Evolutionary conservation across 2,888 invertebrate genomes (phyloP), one percentile per base, ranked within the genome.

Genomic region (Drosophila meridionalis): DNA sequence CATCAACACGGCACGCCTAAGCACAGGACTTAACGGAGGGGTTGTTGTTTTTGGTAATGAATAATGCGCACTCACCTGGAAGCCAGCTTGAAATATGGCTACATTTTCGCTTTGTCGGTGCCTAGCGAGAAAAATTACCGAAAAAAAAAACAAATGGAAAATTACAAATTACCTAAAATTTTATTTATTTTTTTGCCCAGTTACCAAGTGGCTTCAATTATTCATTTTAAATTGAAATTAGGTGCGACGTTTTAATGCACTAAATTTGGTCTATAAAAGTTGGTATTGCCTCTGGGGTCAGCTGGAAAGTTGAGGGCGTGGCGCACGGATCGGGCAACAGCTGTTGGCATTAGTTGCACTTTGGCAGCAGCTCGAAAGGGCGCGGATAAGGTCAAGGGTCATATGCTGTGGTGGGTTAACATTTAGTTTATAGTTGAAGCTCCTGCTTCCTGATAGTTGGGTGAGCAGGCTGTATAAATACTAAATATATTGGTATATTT

Each of bases 61-160:
- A 77, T 87, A 88, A 83, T 84, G 90, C 73, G 76, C 90, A 81
- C 87, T 84, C 88, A 88, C 89, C 88, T 89, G 90, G 67, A 81
- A 87, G 82, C 71, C 12, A 48, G 32, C 59, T 56, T 86, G 80
- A 88, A 81, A 82, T 87, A 88, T 87, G 73, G 73, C 69, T 69
- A 69, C 81, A 78, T 79, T 72, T 67, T 69, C 73, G 68, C 80
- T 67, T 83, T 74, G 69, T 72, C 77, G 76, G 73, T 52, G 70
- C 56, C 62, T 43, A 59, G 40, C 32, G 45, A 59, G 58, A 64
- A 12, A 9, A 20, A 20, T 9, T 2, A 48, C 3, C 1, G n/a
- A 28, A 4, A 14, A 4, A 30, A 4, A 14, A 50, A 28, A 30
- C 7, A 50, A 68, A 74, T 56, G 57, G 67, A 79, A 76, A 76